phyloP scores from a whole-genome alignment of 2,113 vertebrate genomes.

The Crotalus helleri region DNA sequence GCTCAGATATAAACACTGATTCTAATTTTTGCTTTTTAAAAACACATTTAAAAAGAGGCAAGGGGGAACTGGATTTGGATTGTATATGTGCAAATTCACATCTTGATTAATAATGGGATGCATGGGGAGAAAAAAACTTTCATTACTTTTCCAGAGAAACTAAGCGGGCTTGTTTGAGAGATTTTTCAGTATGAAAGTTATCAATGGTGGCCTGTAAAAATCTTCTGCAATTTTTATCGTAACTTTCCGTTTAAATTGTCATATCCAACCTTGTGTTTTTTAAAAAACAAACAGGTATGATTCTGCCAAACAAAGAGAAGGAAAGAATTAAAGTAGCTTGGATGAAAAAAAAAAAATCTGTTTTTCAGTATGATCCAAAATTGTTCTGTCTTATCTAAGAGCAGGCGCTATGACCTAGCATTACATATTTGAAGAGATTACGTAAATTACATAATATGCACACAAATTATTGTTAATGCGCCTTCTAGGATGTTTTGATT shows the following conservation, averaged over 20 bases:
- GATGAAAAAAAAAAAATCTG: neutral
- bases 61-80: neutral
- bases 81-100: neutral
- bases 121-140: neutral
- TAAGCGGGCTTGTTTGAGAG: neutral
- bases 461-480: neutral
- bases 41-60: neutral
- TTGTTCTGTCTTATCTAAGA: neutral
- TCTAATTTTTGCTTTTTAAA: neutral
- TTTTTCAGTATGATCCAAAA: neutral
- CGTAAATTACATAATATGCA: neutral
- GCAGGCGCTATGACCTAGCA: neutral
- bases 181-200: neutral
- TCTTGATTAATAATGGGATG: neutral
- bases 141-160: neutral
- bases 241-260: neutral
- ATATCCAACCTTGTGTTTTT: neutral
- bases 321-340: neutral
- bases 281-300: slow-evolving; percentile 9
- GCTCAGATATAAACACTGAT: neutral
- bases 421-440: neutral
- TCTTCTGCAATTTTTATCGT: neutral
- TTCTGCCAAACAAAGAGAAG: slow-evolving; percentile 8
- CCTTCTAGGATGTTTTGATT: neutral
- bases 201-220: neutral